phyloP scores from a whole-genome alignment of 2,113 vertebrate species.

The Heptranchias perlo region DNA sequence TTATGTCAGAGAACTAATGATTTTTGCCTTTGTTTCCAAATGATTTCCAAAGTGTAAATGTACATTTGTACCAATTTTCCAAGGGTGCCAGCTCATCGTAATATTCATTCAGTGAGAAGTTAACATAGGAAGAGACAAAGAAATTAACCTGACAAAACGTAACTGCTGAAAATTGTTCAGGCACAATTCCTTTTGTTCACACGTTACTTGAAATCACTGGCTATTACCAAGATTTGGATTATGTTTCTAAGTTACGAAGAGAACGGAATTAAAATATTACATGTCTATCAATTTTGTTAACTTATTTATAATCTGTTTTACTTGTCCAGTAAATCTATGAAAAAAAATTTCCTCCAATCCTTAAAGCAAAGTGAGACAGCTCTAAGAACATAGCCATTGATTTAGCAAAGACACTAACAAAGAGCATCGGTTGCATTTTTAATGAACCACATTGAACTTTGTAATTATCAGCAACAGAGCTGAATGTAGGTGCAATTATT shows the following conservation, averaged over 20 bases:
- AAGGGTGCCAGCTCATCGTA: background rate
- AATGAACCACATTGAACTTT: slow-evolving; percentile 23
- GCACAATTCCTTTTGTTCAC: slow-evolving; percentile 23
- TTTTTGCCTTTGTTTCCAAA: slow-evolving; percentile 34
- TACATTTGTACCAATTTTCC: slow-evolving; percentile 31
- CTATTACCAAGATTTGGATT: slow-evolving; percentile 34
- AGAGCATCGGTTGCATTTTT: slow-evolving; percentile 18
- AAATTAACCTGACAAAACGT: slow-evolving; percentile 36
- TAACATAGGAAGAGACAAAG: slow-evolving; percentile 17
- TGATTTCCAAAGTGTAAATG: slow-evolving; percentile 31
- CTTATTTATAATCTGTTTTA: background rate
- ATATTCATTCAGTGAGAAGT: slow-evolving; percentile 25
- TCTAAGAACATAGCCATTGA: background rate
- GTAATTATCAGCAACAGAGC: background rate
- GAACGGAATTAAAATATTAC: slow-evolving; percentile 11
- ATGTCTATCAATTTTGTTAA: slow-evolving; percentile 27
- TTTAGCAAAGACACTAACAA: background rate
- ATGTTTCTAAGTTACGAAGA: slow-evolving; percentile 10
- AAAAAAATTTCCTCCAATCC: slow-evolving; percentile 1
- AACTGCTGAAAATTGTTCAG: slow-evolving; percentile 35
- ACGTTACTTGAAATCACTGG: slow-evolving; percentile 5
- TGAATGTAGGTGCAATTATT: background rate
- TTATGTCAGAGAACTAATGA: slow-evolving; percentile 14
- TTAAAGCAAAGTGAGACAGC: background rate
- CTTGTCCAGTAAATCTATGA: background rate